Percentiles rank a stretch among this genome's conserved stretches.
Conservation (phyloP, 2,888 invertebrate genomes). For the Drosophila fulvimacula region DNA sequence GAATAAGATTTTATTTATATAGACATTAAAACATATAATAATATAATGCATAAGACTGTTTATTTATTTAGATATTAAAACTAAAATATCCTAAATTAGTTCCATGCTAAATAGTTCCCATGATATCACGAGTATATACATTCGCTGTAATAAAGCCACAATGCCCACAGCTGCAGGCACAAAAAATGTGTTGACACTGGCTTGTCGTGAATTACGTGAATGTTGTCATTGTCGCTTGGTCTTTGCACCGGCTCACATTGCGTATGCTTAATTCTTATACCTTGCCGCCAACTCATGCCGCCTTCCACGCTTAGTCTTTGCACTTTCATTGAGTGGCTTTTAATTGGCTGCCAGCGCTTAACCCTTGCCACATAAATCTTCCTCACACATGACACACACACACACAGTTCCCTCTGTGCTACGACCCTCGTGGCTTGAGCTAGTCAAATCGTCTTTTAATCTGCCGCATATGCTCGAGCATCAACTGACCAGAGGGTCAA, state of each 20-base stretch:
- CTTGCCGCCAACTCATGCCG: conserved; percentile 1
- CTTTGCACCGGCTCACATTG: conserved; percentile 49
- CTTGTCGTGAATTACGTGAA: conserved; percentile 35
- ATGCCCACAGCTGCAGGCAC: neutral
- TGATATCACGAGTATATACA: neutral
- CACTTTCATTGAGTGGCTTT: conserved; percentile 69
- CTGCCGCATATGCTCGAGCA: conserved; percentile 66
- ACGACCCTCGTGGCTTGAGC: conserved; percentile 30
- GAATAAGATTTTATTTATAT: no score
- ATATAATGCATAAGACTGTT: no score
- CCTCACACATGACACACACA: conserved; percentile 35
- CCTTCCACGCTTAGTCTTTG: conserved; percentile 22
- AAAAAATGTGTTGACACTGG: conserved; percentile 32
- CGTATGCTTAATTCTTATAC: conserved; percentile 68
- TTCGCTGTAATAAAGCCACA: neutral
- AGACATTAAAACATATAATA: no score
- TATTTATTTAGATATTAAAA: no score
- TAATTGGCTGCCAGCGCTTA: conserved; percentile 69
- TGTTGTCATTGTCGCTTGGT: conserved; percentile 24
- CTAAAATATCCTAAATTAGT: no score
- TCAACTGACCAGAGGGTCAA: conserved; percentile 59
- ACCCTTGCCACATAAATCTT: conserved; percentile 67
- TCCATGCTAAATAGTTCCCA: no score
- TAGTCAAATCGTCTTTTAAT: conserved; percentile 76
- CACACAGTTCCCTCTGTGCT: neutral